Conservation (phyloP, 2,797 vertebrate genomes). For the Danio choprae region DNA sequence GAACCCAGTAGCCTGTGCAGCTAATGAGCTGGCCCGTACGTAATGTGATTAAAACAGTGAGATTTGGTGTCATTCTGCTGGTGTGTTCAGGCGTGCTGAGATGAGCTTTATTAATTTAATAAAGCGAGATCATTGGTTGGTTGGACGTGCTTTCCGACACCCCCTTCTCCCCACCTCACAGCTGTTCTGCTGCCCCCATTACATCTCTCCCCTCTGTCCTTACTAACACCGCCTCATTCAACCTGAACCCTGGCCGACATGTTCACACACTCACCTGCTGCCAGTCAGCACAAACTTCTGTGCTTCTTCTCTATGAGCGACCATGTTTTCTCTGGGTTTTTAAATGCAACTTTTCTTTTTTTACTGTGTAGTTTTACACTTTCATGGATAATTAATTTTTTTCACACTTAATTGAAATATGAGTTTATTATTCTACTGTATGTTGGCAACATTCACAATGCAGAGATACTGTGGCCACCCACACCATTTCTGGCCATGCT, state of each 20-base stretch:
- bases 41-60: conserved; percentile 65
- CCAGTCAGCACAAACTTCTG: conserved; percentile 5
- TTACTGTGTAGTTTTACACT: background rate
- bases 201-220: conserved; percentile 30
- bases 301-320: background rate
- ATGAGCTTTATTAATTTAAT: conserved; percentile 67
- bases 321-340: background rate
- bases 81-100: conserved; percentile 58
- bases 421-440: background rate
- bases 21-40: conserved; percentile 57
- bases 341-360: background rate
- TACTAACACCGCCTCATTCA: conserved; percentile 7
- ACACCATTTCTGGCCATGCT: background rate
- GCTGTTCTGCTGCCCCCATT: conserved; percentile 37
- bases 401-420: background rate
- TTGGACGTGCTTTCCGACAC: conserved; percentile 33
- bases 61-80: conserved; percentile 60
- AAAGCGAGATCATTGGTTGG: conserved; percentile 64
- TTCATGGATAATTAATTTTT: background rate
- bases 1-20: conserved; percentile 29
- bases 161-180: conserved; percentile 43
- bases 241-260: conserved; percentile 11
- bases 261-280: conserved; percentile 28
- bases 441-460: background rate
- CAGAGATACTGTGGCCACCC: background rate